Evolutionary conservation across 2,888 invertebrate species (phyloP), one percentile per base, ranked within the genome.

Genomic region (Conops quadrifasciatus): DNA sequence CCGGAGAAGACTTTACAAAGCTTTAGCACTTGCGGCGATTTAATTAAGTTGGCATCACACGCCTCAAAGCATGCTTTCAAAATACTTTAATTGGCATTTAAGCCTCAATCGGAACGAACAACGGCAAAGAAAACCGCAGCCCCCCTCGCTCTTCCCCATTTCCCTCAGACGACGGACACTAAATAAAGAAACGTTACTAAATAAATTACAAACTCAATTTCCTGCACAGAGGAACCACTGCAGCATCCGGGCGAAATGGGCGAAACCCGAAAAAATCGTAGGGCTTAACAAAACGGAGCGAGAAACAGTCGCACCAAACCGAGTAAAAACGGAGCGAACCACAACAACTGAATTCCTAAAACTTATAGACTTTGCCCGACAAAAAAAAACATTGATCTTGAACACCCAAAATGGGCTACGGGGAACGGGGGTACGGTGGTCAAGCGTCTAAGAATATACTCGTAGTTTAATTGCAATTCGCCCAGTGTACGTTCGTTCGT

Each of bases 11-110:
- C 66, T 60, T 58, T 43, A 21, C 15, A 15, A 68, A 49, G 53
- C 36, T 62, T 69, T 63, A 69, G 36, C 69, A 63, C 69, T 69
- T 53, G 53, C 53, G 69, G 63, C 69, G 49, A 69, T 69, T 69
- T 69, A 69, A 69, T 69, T 69, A 69, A 69, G 30, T 63, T 45
- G 51, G 49, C 24, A 51, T 69, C 51, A 63, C 30, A 43, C 56
- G 69, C 62, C 63, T 24, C 13, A 69, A 69, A 69, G 63, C 43
- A 47, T 60, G 59, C 47, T 68, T 51, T 68, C 26, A 53, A 65
- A 53, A 65, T 65, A 65, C 51, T 51, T 65, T 65, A 65, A 65
- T 65, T 65, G 65, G 53, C 53, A 65, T 53, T 53, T 47, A 53
- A 65, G 26, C 30, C 53, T 11, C 65, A 26, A 19, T 51, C 51